Percentiles rank a stretch among this genome's conserved stretches.
These are phyloP conservation scores for Xylota segnis DNA, from an alignment of 2,888 invertebrate species.

Conservation along the genomic window DNA sequence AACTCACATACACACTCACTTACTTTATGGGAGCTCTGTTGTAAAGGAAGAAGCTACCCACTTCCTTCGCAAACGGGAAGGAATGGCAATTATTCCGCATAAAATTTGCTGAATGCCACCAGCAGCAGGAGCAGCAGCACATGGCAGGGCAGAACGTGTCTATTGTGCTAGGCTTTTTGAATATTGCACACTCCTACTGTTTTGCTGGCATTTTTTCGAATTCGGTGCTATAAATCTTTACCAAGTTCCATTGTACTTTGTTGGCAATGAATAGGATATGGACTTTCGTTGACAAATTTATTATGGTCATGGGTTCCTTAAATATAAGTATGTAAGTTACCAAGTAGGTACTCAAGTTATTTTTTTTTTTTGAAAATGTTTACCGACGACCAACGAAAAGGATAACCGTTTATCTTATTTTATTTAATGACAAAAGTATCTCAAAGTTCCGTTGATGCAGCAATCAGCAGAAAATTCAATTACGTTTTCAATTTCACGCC, in stretches of 20 bases:
- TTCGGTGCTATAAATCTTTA: conserved; percentile 34
- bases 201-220: background rate
- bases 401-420: background rate
- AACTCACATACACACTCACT: background rate
- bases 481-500: conserved; percentile 65
- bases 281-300: conserved; percentile 21
- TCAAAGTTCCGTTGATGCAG: conserved; percentile 2
- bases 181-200: conserved; percentile 2
- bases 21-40: background rate
- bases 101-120: conserved; percentile 54
- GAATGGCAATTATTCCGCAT: conserved; percentile 52
- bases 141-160: background rate
- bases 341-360: background rate
- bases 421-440: conserved; percentile 11
- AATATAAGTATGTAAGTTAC: no score
- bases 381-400: background rate
- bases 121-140: no score
- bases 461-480: conserved; percentile 58
- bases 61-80: conserved; percentile 44
- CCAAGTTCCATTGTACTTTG: background rate
- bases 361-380: conserved; percentile 11
- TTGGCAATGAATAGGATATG: conserved; percentile 1
- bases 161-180: conserved; percentile 35
- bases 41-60: conserved; percentile 34
- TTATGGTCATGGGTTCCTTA: conserved; percentile 22